Evolutionary conservation across 2,888 invertebrate species (phyloP).

Genomic region (Pocota personata): DNA sequence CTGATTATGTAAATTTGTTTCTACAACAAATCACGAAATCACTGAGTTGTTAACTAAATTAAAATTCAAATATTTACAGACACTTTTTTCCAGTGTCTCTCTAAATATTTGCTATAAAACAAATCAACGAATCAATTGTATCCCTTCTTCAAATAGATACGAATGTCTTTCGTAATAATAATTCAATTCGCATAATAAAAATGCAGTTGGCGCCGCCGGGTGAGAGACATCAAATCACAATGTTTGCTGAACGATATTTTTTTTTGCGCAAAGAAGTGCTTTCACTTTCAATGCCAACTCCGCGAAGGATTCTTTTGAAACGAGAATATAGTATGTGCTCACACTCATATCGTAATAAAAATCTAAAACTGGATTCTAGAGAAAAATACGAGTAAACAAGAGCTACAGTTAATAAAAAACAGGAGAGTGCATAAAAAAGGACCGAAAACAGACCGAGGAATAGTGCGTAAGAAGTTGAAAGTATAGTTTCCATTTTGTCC

Average conservation of each 20-base stretch:
- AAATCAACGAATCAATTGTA: background rate
- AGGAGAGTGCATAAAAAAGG: background rate
- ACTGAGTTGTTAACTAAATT: slow-evolving; percentile 14
- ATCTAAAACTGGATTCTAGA: slow-evolving; percentile 26
- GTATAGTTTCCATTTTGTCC: slow-evolving; percentile 40
- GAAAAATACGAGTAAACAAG: slow-evolving; percentile 42
- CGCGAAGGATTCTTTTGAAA: background rate
- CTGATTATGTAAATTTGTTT: slow-evolving; percentile 42
- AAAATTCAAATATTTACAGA: slow-evolving; percentile 19
- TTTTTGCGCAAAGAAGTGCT: background rate
- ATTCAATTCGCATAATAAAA: background rate
- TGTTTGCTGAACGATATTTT: background rate
- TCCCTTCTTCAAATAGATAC: background rate
- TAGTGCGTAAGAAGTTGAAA: slow-evolving; percentile 54
- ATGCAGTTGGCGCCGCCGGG: too few relatives aligned
- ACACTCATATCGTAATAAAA: slow-evolving; percentile 43
- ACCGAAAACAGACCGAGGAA: background rate
- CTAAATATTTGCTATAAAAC: slow-evolving; percentile 1
- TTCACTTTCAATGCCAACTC: slow-evolving; percentile 19
- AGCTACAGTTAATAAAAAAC: slow-evolving; percentile 7
- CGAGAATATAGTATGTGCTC: background rate
- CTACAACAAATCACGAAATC: slow-evolving; percentile 28
- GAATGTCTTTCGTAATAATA: background rate
- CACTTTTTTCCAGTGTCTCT: background rate
- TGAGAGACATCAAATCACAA: background rate